These are phyloP conservation scores for Furnarius figulus DNA, from an alignment of 2,113 vertebrate genomes.

Conservation along the genomic window DNA sequence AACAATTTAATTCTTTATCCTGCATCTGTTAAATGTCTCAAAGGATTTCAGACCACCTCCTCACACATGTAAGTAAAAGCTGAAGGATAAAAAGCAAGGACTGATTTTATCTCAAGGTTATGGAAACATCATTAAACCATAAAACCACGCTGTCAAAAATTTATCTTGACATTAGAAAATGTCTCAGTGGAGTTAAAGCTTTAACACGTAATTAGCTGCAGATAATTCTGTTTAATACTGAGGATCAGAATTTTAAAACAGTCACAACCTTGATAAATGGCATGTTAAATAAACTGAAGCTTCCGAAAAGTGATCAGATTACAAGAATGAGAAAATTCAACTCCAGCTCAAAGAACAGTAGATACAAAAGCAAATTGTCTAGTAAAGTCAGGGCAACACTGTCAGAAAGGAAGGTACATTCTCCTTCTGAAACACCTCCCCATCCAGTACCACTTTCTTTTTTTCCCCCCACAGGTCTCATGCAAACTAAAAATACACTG, in stretches of 20 bases:
- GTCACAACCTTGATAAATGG: constrained; percentile 40
- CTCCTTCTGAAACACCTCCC: not conserved
- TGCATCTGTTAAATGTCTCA: not conserved
- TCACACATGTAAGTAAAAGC: constrained; percentile 16
- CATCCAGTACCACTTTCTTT: not conserved
- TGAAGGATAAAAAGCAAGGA: constrained; percentile 49
- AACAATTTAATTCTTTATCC: not conserved
- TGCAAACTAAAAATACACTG: not conserved
- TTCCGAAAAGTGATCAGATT: constrained; percentile 23
- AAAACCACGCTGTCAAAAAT: constrained; percentile 39
- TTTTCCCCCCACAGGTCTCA: not conserved
- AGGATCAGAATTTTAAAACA: constrained; percentile 56
- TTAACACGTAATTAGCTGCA: constrained; percentile 34
- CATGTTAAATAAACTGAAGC: constrained; percentile 32
- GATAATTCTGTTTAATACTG: constrained; percentile 60
- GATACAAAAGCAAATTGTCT: not conserved
- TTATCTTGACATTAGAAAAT: constrained; percentile 59
- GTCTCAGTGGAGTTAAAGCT: constrained; percentile 49
- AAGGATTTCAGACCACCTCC: not conserved
- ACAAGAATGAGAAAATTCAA: not conserved
- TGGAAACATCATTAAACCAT: constrained; percentile 51
- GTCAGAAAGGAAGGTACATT: not conserved
- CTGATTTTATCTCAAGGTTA: constrained; percentile 68
- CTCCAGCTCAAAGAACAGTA: not conserved
- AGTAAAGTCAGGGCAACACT: not conserved